These are phyloP conservation scores for Discoglossus pictus DNA, from an alignment of 2,797 vertebrate genomes.

Conservation along the genomic window DNA sequence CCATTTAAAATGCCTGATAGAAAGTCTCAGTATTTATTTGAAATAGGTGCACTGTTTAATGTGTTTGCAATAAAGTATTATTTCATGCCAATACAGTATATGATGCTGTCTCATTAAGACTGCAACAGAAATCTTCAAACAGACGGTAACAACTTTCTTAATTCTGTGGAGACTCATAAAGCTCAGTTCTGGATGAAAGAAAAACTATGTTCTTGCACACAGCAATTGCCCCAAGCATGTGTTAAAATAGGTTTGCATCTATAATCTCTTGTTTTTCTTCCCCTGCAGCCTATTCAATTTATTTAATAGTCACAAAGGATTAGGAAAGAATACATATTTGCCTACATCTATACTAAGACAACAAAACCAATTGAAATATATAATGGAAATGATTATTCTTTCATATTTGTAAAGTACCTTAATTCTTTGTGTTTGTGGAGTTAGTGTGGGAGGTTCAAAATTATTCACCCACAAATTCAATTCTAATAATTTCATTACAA, in stretches of 20 bases:
- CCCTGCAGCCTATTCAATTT: constrained; percentile 44
- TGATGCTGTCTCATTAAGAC: constrained; percentile 29
- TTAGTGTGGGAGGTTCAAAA: constrained; percentile 35
- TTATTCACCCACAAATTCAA: constrained; percentile 37
- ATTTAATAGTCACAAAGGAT: constrained; percentile 45
- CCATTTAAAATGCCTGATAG: too few relatives aligned
- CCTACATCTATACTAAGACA: constrained; percentile 31
- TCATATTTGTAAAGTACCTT: constrained; percentile 29
- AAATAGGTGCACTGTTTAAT: too few relatives aligned
- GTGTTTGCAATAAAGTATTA: too few relatives aligned
- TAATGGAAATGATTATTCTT: constrained; percentile 42
- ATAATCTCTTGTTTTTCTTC: constrained; percentile 36
- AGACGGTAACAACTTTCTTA: constrained; percentile 26
- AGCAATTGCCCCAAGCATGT: constrained; percentile 39
- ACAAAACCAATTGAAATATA: constrained; percentile 42
- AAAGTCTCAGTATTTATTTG: too few relatives aligned
- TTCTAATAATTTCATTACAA: constrained; percentile 37
- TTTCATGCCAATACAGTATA: constrained; percentile 31
- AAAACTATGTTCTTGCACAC: constrained; percentile 24
- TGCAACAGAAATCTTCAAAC: constrained; percentile 28
- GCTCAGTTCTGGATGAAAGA: constrained; percentile 10
- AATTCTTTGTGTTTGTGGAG: constrained; percentile 26
- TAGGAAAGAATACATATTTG: constrained; percentile 45
- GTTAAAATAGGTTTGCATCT: constrained; percentile 28
- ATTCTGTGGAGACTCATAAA: constrained; percentile 43